A percentile compares a stretch with the other conserved stretches of the same genome.
phyloP scores from a whole-genome alignment of 2,888 invertebrate genomes.

The Pimpla rufipes region DNA sequence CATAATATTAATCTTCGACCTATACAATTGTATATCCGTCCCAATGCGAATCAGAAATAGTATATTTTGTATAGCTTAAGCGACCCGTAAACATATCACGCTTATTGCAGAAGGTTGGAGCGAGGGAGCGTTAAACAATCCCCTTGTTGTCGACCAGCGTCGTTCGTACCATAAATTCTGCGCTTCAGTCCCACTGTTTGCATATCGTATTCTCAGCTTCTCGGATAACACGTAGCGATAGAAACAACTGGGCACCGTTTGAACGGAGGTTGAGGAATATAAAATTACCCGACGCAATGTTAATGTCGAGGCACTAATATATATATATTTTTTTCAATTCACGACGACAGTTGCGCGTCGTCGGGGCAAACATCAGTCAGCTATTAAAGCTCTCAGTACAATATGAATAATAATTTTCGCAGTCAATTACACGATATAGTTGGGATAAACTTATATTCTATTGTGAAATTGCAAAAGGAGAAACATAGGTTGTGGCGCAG shows the following conservation, averaged over 20 bases:
- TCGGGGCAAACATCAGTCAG: conserved; percentile 27
- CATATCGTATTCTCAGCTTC: conserved; percentile 5
- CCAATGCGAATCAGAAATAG: conserved; percentile 19
- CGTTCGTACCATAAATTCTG: background rate
- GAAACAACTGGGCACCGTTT: background rate
- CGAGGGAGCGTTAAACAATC: conserved; percentile 2
- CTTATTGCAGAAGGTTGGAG: conserved; percentile 16
- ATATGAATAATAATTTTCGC: conserved; percentile 42
- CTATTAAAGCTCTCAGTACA: conserved; percentile 38
- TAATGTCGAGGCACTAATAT: conserved; percentile 46
- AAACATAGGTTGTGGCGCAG: conserved; percentile 1
- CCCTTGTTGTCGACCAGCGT: background rate
- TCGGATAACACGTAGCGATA: conserved; percentile 11
- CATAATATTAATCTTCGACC: conserved; percentile 2
- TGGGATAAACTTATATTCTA: conserved; percentile 26
- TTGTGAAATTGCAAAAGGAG: conserved; percentile 34
- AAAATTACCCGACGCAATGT: conserved; percentile 13
- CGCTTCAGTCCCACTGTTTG: background rate
- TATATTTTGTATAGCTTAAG: conserved; percentile 32
- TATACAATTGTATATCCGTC: conserved; percentile 44
- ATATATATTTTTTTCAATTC: conserved; percentile 24
- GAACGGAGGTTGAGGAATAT: background rate
- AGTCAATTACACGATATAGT: conserved; percentile 34
- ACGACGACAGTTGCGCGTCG: conserved; percentile 23
- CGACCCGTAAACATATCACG: conserved; percentile 51